Base-by-base conservation (phyloP, 2,888 invertebrate genomes). In the Macrosiphum euphorbiae region DNA sequence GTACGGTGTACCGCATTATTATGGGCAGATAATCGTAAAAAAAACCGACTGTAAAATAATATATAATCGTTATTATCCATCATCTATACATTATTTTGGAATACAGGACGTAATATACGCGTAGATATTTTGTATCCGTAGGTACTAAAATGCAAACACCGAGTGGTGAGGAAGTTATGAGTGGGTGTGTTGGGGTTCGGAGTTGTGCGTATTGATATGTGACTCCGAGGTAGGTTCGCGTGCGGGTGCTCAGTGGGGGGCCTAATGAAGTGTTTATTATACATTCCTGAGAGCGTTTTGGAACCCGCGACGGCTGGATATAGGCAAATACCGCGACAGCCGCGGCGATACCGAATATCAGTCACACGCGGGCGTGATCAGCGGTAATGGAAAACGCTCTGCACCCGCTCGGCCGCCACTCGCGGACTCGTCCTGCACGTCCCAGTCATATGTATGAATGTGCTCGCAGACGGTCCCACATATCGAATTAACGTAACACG, bases 261-360 rank as follows among this genome's bases (percentile, higher is more conserved):
- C 55, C 35, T 35, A 35, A 88, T 88, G 52, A 85, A 52, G 41
- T 84, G 52, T 84, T 84, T 85, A 91, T 91, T 85, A 84, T 52
- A 91, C 84, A 85, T 91, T 91, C 91, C 91, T 55, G 84, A 91
- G 84, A 41, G 84, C 84, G 41, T 91, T 91, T 84, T 41, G 84
- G 84, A 85, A 55, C 55, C 20, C 41, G 16, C 41, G 13, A 91
- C 28, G 35, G 52, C 52, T 85, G 91, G 41, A 55, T 44, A 41
- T 44, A 41, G 84, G 55, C 90, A 91, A 91, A 84, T 28, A 52
- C 58, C 26, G 24, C 3, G 11, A 91, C 84, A 26, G 44, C 61
- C 20, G 41, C 20, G n/a, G 44, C 13, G 16, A 50, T 35, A 90
- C 26, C 41, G 52, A 91, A 91, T 84, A 91, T 84, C 52, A 84